Evolutionary conservation across 2,888 invertebrate species (phyloP).

Genomic region (Trypoxylon attenuatum): DNA sequence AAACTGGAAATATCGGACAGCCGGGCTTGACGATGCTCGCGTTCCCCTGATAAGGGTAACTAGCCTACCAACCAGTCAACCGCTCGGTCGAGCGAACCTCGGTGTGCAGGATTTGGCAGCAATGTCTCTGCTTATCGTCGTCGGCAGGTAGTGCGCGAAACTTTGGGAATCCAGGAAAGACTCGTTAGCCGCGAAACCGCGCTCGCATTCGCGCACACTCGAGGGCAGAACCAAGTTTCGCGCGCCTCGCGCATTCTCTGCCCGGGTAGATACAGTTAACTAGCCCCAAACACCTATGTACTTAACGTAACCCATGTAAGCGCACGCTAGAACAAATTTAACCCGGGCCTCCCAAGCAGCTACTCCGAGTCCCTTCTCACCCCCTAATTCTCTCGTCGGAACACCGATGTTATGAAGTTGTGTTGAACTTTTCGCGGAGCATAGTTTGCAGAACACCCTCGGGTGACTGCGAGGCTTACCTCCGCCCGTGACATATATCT

Average conservation of each 20-base stretch:
- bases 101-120: constrained; percentile 1
- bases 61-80: no score
- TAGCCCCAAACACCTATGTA: constrained; percentile 72
- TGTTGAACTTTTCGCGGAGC: constrained; percentile 74
- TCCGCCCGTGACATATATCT: constrained; percentile 62
- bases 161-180: constrained; percentile 30
- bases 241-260: constrained; percentile 37
- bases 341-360: constrained; percentile 44
- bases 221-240: constrained; percentile 46
- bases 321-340: constrained; percentile 74
- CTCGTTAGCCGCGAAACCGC: constrained; percentile 33
- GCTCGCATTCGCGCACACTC: no score
- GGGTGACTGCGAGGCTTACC: constrained; percentile 65
- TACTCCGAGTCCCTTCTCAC: constrained; percentile 61
- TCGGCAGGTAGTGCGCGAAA: constrained; percentile 6
- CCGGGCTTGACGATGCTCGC: background rate
- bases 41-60: no score
- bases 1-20: no score
- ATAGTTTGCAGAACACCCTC: constrained; percentile 71
- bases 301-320: constrained; percentile 74
- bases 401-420: constrained; percentile 73
- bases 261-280: constrained; percentile 64
- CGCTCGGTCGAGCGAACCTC: no score
- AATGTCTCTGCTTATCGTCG: background rate
- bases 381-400: constrained; percentile 57